Base-by-base conservation (phyloP, 2,888 invertebrate species). In the Melikaiella ostensackeni region DNA sequence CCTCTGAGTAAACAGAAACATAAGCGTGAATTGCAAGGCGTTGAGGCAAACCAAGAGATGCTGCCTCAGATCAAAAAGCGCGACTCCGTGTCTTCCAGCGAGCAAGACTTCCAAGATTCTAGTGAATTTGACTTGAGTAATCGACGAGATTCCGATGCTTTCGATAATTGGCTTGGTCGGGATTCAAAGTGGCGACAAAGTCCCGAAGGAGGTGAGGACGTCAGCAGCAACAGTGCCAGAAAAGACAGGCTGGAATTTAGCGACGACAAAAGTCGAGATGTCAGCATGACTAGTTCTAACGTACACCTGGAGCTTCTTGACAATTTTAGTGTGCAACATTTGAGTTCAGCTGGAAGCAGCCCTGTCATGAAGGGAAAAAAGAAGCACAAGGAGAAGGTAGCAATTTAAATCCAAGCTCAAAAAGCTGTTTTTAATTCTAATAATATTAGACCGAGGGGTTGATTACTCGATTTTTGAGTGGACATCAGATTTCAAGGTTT, bases 121-220 rank as follows among this genome's bases (percentile, higher is more conserved):
- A 85, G 81, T 46, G 84, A 85, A 76, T 85, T 85, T 27, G 85
- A 85, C 8, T 61, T 80, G 6, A 87, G 84, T 30, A 83, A 86
- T 76, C 88, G 86, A 8, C 81, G 82, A 33, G 89, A 90, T 27
- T 88, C 88, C 8, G 88, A 90, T 6, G 92, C 93, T 7, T 93
- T 93, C 80, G 93, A 94, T 82, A 92, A 91, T 73, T 96, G 96
- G 96, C 93, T 95, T 35, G 92, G 92, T 30, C 93, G 94, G 0
- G 95, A 95, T 89, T 94, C 94, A 0, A 95, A 95, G 86, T 94
- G 94, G 90, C 92, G 96, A 78, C 93, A 95, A 84, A 96, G 96
- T 64, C 96, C 96, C 0, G 96, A 96, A 93, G 96, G 96, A 92
- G 93, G 92, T 16, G 92, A 92, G 84, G 94, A 94, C 87, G 92